Conservation (phyloP, 2,888 invertebrate genomes). For the Nipponacmea schrenckii region DNA sequence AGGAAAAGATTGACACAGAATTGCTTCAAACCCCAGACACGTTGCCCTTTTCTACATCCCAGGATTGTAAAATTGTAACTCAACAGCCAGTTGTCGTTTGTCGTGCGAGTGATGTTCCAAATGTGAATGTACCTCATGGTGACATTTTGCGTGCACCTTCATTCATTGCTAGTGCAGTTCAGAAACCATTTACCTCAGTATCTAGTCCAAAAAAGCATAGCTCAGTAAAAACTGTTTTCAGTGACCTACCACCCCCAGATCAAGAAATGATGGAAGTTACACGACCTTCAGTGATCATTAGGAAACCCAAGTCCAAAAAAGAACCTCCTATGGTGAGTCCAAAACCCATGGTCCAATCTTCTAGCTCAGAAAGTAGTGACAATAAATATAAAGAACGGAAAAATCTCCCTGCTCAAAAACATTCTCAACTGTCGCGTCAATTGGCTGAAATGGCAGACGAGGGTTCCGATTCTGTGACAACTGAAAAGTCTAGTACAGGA, state of each 20-base stretch:
- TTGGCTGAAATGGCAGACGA: conserved; percentile 32
- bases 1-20: neutral
- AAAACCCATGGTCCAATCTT: no score
- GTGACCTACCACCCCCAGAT: conserved; percentile 41
- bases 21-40: neutral
- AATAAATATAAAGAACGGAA: conserved; percentile 11
- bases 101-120: neutral
- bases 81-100: conserved; percentile 24
- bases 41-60: neutral
- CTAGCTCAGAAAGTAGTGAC: no score
- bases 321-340: neutral
- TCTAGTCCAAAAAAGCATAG: neutral
- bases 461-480: conserved; percentile 24
- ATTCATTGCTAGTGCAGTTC: conserved; percentile 33
- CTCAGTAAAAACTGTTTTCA: conserved; percentile 10
- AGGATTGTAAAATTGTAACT: neutral
- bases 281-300: conserved; percentile 27
- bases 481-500: conserved; percentile 29
- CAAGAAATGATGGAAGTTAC: conserved; percentile 41
- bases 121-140: neutral
- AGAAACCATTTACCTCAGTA: conserved; percentile 33
- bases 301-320: conserved; percentile 13
- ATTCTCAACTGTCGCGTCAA: conserved; percentile 33
- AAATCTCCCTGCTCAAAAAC: conserved; percentile 35
- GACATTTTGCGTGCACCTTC: conserved; percentile 32